These are phyloP conservation scores for Xiphorhynchus elegans DNA, from an alignment of 2,113 vertebrate genomes.

Conservation along the genomic window DNA sequence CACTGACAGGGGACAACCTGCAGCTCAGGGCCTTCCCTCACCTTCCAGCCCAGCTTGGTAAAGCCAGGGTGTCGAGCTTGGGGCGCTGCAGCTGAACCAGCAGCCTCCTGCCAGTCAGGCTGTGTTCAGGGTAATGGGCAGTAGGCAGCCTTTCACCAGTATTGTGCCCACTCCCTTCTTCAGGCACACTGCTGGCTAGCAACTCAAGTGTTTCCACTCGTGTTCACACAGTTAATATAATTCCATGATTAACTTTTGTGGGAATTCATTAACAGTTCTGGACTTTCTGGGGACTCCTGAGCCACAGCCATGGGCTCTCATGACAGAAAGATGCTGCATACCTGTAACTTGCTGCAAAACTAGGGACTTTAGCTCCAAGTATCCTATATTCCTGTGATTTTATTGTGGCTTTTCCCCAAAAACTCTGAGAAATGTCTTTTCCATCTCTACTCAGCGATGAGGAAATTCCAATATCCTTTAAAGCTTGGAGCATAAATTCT, in stretches of 20 bases:
- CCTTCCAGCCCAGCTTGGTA: fast-evolving
- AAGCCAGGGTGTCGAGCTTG: fast-evolving
- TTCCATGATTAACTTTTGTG: neutral
- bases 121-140: neutral
- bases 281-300: neutral
- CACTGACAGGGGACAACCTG: fast-evolving
- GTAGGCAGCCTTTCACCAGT: neutral
- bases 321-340: fast-evolving
- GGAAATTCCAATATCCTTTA: neutral
- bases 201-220: fast-evolving
- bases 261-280: neutral
- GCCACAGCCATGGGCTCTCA: neutral
- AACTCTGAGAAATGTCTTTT: neutral
- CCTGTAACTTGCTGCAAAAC: neutral
- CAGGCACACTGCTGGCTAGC: neutral
- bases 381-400: neutral
- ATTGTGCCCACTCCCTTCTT: neutral
- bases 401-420: neutral
- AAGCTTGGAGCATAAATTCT: neutral
- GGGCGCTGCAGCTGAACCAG: fast-evolving
- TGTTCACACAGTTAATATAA: neutral
- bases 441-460: neutral
- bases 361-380: neutral
- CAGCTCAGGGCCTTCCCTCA: fast-evolving
- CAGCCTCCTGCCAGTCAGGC: fast-evolving